phyloP scores from a whole-genome alignment of 2,113 vertebrate genomes.

The Platycercus adscitus region DNA sequence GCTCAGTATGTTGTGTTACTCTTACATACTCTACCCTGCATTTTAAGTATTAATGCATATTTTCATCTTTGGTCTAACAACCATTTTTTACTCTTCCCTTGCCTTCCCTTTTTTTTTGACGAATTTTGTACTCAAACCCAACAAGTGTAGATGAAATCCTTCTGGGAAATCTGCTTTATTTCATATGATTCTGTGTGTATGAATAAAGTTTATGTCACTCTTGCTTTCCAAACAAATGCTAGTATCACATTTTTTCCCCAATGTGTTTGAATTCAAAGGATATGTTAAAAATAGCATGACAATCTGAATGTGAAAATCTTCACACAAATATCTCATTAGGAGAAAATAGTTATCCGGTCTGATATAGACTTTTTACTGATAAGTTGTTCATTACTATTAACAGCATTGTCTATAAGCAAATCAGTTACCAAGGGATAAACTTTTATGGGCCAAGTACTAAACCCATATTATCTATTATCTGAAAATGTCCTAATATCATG shows the following conservation, averaged over 20 bases:
- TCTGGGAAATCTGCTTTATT: background rate
- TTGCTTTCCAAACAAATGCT: background rate
- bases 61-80: background rate
- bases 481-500: background rate
- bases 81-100: background rate
- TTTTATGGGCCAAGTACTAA: background rate
- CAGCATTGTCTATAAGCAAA: background rate
- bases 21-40: background rate
- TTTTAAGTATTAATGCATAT: background rate
- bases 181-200: background rate
- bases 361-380: background rate
- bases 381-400: background rate
- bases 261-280: background rate
- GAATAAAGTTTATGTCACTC: background rate
- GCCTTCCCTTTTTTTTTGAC: background rate
- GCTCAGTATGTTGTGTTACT: background rate
- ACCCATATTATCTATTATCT: background rate
- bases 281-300: background rate
- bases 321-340: background rate
- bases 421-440: background rate
- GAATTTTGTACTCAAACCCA: background rate
- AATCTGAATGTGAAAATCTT: background rate
- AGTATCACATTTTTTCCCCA: background rate
- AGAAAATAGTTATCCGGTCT: background rate
- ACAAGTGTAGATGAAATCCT: background rate